phyloP scores from a whole-genome alignment of 2,797 vertebrate genomes.

The Malurus leucopterus region DNA sequence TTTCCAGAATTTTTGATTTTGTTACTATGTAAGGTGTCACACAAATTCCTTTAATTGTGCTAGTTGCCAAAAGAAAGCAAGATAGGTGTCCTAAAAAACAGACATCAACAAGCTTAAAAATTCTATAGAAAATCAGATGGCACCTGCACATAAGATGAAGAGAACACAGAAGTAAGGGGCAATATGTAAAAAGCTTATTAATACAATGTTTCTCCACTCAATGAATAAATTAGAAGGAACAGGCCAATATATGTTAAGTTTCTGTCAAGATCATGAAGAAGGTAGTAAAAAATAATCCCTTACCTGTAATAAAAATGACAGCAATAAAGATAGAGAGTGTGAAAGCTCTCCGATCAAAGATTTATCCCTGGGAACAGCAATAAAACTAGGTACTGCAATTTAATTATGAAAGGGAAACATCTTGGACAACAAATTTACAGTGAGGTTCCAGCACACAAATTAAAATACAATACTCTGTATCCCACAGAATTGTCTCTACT shows the following conservation, averaged over 20 bases:
- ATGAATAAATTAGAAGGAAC: constrained; percentile 45
- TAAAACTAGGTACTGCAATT: constrained; percentile 70
- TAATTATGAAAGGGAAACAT: constrained; percentile 71
- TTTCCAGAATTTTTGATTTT: background rate
- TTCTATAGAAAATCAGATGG: background rate
- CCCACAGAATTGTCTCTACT: constrained; percentile 41
- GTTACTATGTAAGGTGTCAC: background rate
- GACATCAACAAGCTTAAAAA: background rate
- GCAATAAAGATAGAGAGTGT: constrained; percentile 49
- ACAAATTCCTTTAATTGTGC: background rate
- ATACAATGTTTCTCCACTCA: constrained; percentile 24
- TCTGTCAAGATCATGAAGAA: constrained; percentile 52
- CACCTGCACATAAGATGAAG: background rate
- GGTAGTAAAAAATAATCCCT: constrained; percentile 55
- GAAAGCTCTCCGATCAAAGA: constrained; percentile 60
- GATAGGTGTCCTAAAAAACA: background rate
- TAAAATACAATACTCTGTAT: constrained; percentile 51
- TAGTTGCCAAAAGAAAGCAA: background rate
- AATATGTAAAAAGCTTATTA: constrained; percentile 47
- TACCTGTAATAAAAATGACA: constrained; percentile 61
- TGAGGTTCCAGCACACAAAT: constrained; percentile 59
- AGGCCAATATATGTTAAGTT: constrained; percentile 38
- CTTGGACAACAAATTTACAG: constrained; percentile 66
- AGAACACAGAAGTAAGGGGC: background rate
- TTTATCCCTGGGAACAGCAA: constrained; percentile 67